Evolutionary conservation across 1,140 invertebrate species (phyloP).

Genomic region (Piezodorus guildinii): DNA sequence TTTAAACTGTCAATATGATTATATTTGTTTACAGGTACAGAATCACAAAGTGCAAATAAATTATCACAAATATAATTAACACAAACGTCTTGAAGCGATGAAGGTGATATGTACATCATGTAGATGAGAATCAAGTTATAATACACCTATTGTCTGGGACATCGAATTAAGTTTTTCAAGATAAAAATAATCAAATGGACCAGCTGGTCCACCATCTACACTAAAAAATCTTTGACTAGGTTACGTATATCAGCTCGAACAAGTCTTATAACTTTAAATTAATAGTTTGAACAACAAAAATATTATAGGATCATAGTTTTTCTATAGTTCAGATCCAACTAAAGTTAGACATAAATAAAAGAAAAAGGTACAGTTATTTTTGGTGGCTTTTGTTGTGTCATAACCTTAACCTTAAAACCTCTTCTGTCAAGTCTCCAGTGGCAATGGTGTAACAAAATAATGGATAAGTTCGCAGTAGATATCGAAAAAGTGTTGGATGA

Average conservation of each 20-base stretch:
- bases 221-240: too few relatives aligned
- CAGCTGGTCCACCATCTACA: slow-evolving; percentile 2
- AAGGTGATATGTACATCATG: slow-evolving; percentile 50
- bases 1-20: background rate
- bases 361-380: too few relatives aligned
- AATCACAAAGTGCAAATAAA: slow-evolving; percentile 45
- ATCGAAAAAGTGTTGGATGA: slow-evolving; percentile 79
- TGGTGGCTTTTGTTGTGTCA: slow-evolving; percentile 1
- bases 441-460: slow-evolving; percentile 30
- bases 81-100: slow-evolving; percentile 51
- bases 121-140: slow-evolving; percentile 3
- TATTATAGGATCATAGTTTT: too few relatives aligned
- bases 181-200: slow-evolving; percentile 14
- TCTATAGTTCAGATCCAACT: too few relatives aligned
- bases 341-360: too few relatives aligned
- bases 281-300: too few relatives aligned
- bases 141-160: background rate
- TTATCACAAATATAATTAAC: slow-evolving; percentile 59
- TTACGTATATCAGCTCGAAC: too few relatives aligned
- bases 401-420: slow-evolving; percentile 11
- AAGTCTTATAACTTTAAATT: too few relatives aligned
- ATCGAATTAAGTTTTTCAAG: background rate
- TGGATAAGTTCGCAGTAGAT: slow-evolving; percentile 66
- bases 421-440: slow-evolving; percentile 16
- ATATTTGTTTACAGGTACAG: background rate